A percentile compares a stretch with the other conserved stretches of the same genome.
Conservation (phyloP, 2,797 vertebrate genomes). For the Mormyrus proboscirostris region DNA sequence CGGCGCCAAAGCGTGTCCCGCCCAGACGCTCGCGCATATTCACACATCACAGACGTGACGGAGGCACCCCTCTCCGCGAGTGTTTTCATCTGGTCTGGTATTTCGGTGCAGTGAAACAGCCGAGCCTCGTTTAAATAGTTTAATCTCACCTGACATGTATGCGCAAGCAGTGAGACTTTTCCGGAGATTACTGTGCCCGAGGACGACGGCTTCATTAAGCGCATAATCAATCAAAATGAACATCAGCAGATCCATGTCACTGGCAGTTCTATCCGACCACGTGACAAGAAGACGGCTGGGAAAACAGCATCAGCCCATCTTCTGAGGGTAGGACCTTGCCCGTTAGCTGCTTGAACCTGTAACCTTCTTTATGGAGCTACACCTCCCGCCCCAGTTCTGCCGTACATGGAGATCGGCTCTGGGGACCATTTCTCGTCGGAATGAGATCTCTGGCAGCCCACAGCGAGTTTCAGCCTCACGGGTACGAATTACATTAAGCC, state of each 20-base stretch:
- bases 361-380: background rate
- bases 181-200: background rate
- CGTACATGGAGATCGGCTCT: background rate
- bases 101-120: background rate
- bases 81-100: background rate
- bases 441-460: conserved; percentile 4
- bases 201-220: background rate
- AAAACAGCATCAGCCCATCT: background rate
- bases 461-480: background rate
- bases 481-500: background rate
- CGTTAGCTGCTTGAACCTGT: background rate
- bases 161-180: background rate
- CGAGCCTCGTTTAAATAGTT: background rate
- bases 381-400: background rate
- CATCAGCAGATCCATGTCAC: background rate
- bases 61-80: background rate
- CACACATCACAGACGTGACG: background rate
- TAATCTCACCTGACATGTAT: background rate
- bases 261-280: background rate
- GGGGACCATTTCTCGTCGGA: background rate
- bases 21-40: background rate
- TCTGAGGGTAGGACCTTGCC: background rate
- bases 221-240: background rate
- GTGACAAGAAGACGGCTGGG: background rate
- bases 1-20: background rate